Evolutionary conservation across 2,113 vertebrate genomes (phyloP).

Genomic region (Ovis canadensis): DNA sequence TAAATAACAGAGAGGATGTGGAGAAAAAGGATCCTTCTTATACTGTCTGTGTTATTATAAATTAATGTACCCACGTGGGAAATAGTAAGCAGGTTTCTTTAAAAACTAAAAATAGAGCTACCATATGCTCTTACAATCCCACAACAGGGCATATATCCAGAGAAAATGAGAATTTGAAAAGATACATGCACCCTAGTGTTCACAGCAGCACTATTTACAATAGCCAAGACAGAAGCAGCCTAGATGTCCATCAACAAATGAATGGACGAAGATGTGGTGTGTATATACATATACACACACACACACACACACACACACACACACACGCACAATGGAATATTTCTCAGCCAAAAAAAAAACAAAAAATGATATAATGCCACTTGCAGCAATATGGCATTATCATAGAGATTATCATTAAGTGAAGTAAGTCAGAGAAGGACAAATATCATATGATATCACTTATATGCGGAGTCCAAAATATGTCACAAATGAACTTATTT

Average conservation of each 20-base stretch:
- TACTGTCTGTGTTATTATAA: not conserved
- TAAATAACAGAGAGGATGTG: not conserved
- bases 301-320: not conserved
- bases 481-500: not conserved
- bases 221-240: not conserved
- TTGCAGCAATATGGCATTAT: not conserved
- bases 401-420: not conserved
- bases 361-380: not conserved
- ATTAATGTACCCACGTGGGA: not conserved
- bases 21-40: not conserved
- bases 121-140: not conserved
- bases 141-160: not conserved
- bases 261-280: not conserved
- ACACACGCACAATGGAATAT: not conserved
- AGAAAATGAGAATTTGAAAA: not conserved
- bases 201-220: not conserved
- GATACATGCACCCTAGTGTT: not conserved
- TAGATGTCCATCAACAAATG: not conserved
- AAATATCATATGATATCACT: not conserved
- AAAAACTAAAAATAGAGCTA: not conserved
- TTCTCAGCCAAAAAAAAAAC: not conserved
- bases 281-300: accelerated
- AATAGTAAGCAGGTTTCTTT: not conserved
- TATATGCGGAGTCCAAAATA: not conserved
- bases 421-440: not conserved